A percentile compares a stretch with the other conserved stretches of the same genome.
phyloP scores from a whole-genome alignment of 2,113 vertebrate genomes.

The Calyptommatus sinebrachiatus region DNA sequence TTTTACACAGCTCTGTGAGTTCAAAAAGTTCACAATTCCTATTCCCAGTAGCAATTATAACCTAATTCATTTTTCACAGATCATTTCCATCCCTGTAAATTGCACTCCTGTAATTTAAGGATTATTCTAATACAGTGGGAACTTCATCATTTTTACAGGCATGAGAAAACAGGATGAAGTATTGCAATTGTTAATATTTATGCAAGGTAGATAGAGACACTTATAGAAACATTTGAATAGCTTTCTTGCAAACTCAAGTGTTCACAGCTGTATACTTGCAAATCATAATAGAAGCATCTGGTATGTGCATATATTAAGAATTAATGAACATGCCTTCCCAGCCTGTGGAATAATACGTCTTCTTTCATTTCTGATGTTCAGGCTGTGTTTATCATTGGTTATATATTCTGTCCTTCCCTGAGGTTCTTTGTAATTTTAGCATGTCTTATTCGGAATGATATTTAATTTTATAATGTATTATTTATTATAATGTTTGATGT shows the following conservation, averaged over 20 bases:
- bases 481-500: too few species aligned
- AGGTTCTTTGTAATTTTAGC: too few species aligned
- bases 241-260: conserved; percentile 25
- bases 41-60: not conserved
- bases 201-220: not conserved
- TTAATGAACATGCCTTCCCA: not conserved
- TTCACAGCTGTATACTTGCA: conserved; percentile 11
- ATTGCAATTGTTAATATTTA: conserved; percentile 32
- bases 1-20: too few species aligned
- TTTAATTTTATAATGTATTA: too few species aligned
- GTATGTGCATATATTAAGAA: conserved; percentile 23
- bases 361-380: not conserved
- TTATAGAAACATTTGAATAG: conserved; percentile 15
- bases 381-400: not conserved
- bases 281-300: not conserved
- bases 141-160: conserved; percentile 1
- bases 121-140: not conserved
- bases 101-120: conserved; percentile 16
- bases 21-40: too few species aligned
- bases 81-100: not conserved
- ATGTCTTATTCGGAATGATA: too few species aligned
- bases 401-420: not conserved
- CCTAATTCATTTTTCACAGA: not conserved
- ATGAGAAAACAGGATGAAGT: not conserved
- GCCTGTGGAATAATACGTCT: fast-evolving